phyloP scores from a whole-genome alignment of 2,113 vertebrate species.

The Axis porcinus region DNA sequence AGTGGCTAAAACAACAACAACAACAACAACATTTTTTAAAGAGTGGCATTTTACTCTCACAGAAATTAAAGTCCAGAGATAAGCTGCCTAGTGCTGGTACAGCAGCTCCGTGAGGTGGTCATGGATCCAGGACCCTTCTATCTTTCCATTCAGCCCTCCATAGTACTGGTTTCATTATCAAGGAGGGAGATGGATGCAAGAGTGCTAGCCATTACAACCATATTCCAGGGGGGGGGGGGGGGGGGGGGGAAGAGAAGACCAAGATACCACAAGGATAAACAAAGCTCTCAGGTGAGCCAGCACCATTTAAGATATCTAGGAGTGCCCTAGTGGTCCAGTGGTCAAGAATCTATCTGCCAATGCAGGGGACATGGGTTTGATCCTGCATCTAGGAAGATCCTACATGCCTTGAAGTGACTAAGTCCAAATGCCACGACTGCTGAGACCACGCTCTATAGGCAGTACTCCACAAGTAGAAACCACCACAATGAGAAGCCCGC shows the following conservation, averaged over 20 bases:
- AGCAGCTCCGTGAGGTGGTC: not conserved
- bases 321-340: not conserved
- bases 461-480: not conserved
- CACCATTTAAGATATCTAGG: not conserved
- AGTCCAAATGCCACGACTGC: not conserved
- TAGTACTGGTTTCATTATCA: not conserved
- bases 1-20: not conserved
- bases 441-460: fast-evolving
- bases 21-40: not conserved
- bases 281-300: not conserved
- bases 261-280: not conserved
- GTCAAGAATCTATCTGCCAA: not conserved
- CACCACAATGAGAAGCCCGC: not conserved
- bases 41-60: not conserved
- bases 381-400: not conserved
- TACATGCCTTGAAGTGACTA: not conserved
- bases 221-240: not conserved
- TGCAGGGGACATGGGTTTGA: not conserved
- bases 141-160: not conserved
- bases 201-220: not conserved
- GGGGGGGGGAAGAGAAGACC: not conserved
- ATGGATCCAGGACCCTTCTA: not conserved
- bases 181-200: not conserved
- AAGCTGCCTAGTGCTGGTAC: not conserved
- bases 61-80: not conserved